These are phyloP conservation scores for Mormyrus hasselquistii DNA, from an alignment of 2,797 vertebrate genomes.

Conservation along the genomic window DNA sequence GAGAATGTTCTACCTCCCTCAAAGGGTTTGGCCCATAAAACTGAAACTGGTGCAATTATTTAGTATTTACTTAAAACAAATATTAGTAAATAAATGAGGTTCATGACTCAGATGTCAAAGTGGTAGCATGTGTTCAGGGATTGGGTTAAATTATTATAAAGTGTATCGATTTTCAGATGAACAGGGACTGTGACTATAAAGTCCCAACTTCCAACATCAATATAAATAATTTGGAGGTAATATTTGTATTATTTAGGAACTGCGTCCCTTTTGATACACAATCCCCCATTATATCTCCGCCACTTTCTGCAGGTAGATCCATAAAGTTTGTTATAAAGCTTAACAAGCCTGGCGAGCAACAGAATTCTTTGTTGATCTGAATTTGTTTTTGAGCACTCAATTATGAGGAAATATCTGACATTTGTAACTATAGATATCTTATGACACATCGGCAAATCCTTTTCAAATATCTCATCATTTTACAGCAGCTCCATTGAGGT, in stretches of 20 bases:
- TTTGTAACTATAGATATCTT: neutral
- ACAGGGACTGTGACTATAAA: neutral
- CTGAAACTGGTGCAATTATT: neutral
- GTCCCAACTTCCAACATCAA: neutral
- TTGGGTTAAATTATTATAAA: neutral
- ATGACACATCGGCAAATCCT: neutral
- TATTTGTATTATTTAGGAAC: neutral
- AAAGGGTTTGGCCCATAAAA: neutral
- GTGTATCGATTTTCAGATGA: neutral
- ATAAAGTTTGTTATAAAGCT: neutral
- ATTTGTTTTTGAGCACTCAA: neutral
- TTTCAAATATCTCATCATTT: neutral
- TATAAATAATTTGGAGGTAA: neutral
- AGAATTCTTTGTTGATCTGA: neutral
- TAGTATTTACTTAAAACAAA: neutral
- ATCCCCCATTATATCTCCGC: neutral
- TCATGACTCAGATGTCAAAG: neutral
- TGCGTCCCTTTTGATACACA: neutral
- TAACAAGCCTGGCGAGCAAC: neutral
- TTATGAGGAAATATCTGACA: neutral
- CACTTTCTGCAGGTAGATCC: neutral
- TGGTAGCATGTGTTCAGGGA: neutral
- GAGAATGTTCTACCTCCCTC: neutral
- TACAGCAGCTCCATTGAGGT: neutral
- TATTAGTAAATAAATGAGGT: neutral